Evolutionary conservation across 2,888 invertebrate species (phyloP).

Genomic region (Drosophila prostipennis): DNA sequence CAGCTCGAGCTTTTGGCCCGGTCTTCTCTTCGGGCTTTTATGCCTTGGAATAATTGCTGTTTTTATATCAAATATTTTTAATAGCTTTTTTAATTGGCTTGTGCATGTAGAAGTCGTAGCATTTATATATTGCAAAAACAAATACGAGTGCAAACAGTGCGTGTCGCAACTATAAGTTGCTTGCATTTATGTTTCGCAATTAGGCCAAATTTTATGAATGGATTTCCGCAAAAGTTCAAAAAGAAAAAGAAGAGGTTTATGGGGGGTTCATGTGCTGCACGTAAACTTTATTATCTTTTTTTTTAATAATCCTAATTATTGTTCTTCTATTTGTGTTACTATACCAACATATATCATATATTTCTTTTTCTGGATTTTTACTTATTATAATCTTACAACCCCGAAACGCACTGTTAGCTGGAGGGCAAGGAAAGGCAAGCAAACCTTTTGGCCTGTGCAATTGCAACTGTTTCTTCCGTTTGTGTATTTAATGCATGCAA

Average conservation of each 20-base stretch:
- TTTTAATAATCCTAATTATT: background rate
- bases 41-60: conserved; percentile 72
- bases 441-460: conserved; percentile 15
- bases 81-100: conserved; percentile 62
- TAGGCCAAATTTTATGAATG: conserved; percentile 5
- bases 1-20: conserved; percentile 13
- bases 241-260: background rate
- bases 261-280: too few species aligned
- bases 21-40: conserved; percentile 36
- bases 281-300: background rate
- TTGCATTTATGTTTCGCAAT: conserved; percentile 1
- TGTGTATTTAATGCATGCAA: conserved; percentile 43
- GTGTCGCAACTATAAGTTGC: conserved; percentile 18
- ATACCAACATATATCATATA: background rate
- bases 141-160: conserved; percentile 26
- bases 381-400: background rate
- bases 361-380: background rate
- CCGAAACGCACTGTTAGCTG: conserved; percentile 32
- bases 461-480: conserved; percentile 22
- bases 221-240: background rate
- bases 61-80: conserved; percentile 69
- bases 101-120: conserved; percentile 40
- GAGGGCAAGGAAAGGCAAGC: conserved; percentile 7
- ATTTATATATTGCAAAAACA: conserved; percentile 39
- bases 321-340: background rate